Base-by-base conservation (phyloP, 2,888 invertebrate species). In the Portevinia maculata region DNA sequence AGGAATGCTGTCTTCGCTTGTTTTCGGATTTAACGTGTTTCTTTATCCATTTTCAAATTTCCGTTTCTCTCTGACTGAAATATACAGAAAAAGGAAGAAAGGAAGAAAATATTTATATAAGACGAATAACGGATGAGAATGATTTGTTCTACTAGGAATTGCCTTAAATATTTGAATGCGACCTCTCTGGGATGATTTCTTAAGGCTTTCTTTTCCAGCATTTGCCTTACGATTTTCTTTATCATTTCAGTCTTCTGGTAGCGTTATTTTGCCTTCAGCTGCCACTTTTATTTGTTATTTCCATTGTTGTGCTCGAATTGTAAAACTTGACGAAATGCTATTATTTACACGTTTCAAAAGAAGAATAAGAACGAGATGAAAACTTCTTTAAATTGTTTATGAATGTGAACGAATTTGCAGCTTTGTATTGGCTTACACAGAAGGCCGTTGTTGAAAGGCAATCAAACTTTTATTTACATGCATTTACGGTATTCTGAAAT, bases 41-140 rank as follows among this genome's bases (percentile, higher is more conserved):
- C 46, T 32, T 32, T 21, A 46, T 60, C 9, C 44, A 60, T 60
- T 60, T 60, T 60, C 28, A 44, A 59, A 41, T 59, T 60, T 60
- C 30, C 24, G 11, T 34, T 48, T 6, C 5, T n/a, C 13, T 34
- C 24, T 28, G 28, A 21, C 11, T n/a, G 37, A 37, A 37, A 37
- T 19, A 13, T 48, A 11, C 8, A 24, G 11, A 13, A 24, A 41
- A 44, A 44, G n/a, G n/a, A n/a, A n/a, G n/a, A n/a, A n/a, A n/a
- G 5, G 37, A 37, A 13, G 34, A 32, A 32, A 11, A 53, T 19
- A 32, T n/a, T 9, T 50, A 28, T 30, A 21, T 34, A n/a, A 32
- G 52, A n/a, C n/a, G 1, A 52, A 52, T 52, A 52, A 52, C 17
- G 32, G 34, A 52, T 32, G 19, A 53, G 19, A 11, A 53, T 32